Percentiles rank a stretch among this genome's conserved stretches.
Conservation (phyloP, 2,113 vertebrate genomes). For the Tichodroma muraria region DNA sequence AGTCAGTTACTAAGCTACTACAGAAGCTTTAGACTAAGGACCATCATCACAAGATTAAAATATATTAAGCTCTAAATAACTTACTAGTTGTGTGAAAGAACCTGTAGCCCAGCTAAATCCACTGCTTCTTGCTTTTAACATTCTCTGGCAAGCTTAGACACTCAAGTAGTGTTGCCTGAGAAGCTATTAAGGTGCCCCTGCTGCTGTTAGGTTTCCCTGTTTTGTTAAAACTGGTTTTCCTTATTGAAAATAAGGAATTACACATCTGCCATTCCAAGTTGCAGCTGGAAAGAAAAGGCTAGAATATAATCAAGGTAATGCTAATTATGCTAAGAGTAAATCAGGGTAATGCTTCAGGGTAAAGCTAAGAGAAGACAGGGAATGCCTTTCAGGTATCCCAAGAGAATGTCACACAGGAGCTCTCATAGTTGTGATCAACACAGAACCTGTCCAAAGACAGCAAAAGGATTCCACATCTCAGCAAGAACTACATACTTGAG, state of each 20-base stretch:
- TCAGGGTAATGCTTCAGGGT: background rate
- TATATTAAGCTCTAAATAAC: background rate
- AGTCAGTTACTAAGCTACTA: background rate
- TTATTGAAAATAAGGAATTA: background rate
- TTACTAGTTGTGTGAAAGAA: background rate
- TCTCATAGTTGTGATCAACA: background rate
- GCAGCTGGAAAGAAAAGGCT: background rate
- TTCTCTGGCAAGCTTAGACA: background rate
- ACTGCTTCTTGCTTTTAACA: background rate
- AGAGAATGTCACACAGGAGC: background rate
- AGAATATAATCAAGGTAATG: background rate
- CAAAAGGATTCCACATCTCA: background rate
- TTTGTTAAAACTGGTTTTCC: background rate
- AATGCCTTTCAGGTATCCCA: background rate
- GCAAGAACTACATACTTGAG: background rate
- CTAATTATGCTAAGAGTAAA: no score
- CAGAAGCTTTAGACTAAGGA: background rate
- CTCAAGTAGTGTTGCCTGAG: background rate
- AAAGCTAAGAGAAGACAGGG: background rate
- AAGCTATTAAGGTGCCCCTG: background rate
- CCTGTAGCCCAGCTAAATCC: background rate
- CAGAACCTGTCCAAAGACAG: background rate
- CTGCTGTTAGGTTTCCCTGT: background rate
- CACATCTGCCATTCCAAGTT: background rate
- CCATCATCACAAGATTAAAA: background rate